Evolutionary conservation across 1,140 invertebrate species (phyloP).

Genomic region (Octopus bimaculoides): DNA sequence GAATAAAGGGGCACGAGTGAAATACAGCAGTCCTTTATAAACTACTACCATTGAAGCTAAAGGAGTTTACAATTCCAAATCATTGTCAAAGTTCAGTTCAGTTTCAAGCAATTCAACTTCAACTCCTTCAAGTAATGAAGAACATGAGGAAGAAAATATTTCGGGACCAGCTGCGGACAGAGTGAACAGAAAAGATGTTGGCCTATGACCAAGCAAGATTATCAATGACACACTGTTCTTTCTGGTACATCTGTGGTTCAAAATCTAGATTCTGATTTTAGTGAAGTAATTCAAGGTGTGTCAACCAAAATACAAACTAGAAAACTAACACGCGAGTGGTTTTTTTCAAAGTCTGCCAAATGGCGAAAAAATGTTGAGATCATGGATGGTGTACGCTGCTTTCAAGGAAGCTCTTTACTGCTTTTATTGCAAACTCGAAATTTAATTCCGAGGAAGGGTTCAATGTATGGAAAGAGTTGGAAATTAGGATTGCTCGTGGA

Average conservation of each 20-base stretch:
- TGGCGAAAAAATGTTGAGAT: constrained; percentile 7
- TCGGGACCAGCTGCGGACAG: too few relatives aligned
- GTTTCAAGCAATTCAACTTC: too few relatives aligned
- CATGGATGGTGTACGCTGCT: background rate
- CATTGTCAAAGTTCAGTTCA: background rate
- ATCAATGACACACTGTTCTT: constrained; percentile 1
- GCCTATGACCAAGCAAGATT: constrained; percentile 6
- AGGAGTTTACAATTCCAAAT: background rate
- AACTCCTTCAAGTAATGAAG: background rate
- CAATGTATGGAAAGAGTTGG: background rate
- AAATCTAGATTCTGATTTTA: constrained; percentile 4
- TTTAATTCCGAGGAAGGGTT: constrained; percentile 1
- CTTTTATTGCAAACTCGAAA: constrained; percentile 4
- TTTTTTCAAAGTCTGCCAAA: constrained; percentile 4
- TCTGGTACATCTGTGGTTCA: constrained; percentile 2
- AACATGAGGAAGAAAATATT: background rate
- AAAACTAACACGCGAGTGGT: constrained; percentile 6
- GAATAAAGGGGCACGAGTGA: too few relatives aligned
- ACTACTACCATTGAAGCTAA: too few relatives aligned
- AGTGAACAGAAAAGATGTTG: background rate
- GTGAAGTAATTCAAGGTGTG: constrained; percentile 7
- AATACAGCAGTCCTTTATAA: too few relatives aligned
- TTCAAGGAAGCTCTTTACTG: constrained; percentile 7
- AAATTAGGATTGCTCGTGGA: constrained; percentile 7
- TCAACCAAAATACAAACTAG: constrained; percentile 1